Percentiles rank a stretch among this genome's conserved stretches.
These are phyloP conservation scores for Drosophila leontia DNA, from an alignment of 1,140 invertebrate species.

Conservation along the genomic window DNA sequence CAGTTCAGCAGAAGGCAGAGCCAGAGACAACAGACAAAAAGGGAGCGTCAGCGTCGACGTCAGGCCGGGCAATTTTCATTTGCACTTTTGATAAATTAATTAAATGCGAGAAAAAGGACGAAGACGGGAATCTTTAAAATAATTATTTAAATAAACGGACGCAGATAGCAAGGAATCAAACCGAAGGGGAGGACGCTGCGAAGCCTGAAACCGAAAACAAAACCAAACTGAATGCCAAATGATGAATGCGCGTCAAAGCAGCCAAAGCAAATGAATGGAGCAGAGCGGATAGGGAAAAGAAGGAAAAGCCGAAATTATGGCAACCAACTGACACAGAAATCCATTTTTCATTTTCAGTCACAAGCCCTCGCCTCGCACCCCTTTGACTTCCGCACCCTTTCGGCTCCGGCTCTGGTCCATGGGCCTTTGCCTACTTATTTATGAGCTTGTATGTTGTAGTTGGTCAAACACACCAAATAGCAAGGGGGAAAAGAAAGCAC, in stretches of 20 bases:
- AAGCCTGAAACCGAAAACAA: slow-evolving; percentile 34
- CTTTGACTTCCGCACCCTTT: not conserved
- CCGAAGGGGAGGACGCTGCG: slow-evolving; percentile 4
- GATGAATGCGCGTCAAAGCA: slow-evolving; percentile 79
- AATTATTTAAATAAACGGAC: slow-evolving; percentile 82
- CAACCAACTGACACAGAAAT: slow-evolving; percentile 84
- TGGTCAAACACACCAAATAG: slow-evolving; percentile 66
- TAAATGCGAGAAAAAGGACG: slow-evolving; percentile 62
- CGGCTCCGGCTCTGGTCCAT: slow-evolving; percentile 10
- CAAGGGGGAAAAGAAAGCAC: slow-evolving; percentile 17
- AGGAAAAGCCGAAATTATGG: slow-evolving; percentile 71
- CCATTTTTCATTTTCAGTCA: slow-evolving; percentile 81
- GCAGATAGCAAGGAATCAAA: slow-evolving; percentile 46
- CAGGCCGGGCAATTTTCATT: slow-evolving; percentile 67
- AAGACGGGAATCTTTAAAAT: slow-evolving; percentile 78
- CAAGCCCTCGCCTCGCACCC: slow-evolving; percentile 25
- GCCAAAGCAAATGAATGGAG: slow-evolving; percentile 37
- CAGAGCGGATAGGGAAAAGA: not conserved
- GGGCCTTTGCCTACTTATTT: slow-evolving; percentile 79
- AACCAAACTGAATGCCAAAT: slow-evolving; percentile 71
- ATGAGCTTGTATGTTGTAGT: slow-evolving; percentile 79
- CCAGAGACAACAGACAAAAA: not conserved
- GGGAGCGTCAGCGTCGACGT: slow-evolving; percentile 13
- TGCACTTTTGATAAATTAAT: slow-evolving; percentile 83
- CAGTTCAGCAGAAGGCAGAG: slow-evolving; percentile 1